Conservation (phyloP, 2,113 vertebrate genomes). For the Forbesichthys agassizii region DNA sequence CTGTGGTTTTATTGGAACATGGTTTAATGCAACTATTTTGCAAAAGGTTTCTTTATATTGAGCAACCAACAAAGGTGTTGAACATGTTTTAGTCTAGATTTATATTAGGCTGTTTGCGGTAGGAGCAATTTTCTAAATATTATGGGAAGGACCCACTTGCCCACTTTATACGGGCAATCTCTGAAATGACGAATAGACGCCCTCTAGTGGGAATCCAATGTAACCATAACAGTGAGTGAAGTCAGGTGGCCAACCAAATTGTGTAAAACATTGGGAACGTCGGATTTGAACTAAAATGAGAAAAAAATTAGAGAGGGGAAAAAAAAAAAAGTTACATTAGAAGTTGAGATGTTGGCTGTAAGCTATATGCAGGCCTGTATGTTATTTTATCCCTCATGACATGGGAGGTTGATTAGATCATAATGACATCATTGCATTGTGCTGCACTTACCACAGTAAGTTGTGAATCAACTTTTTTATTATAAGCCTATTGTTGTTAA, state of each 20-base stretch:
- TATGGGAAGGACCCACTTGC: too few relatives aligned
- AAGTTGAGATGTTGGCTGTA: neutral
- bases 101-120: too few relatives aligned
- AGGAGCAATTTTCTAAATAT: too few relatives aligned
- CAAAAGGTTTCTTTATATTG: too few relatives aligned
- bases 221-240: slow-evolving; percentile 7
- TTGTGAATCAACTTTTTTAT: neutral
- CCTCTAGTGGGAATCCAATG: slow-evolving; percentile 43
- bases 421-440: neutral
- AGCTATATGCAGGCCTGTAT: neutral
- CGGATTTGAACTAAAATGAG: slow-evolving; percentile 4
- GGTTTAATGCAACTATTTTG: too few relatives aligned
- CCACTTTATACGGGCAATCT: too few relatives aligned
- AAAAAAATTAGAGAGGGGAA: neutral
- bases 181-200: slow-evolving; percentile 30
- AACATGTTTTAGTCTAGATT: too few relatives aligned
- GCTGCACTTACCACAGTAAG: neutral
- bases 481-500: neutral
- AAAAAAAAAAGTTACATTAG: neutral
- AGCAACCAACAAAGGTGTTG: too few relatives aligned
- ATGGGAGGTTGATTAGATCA: neutral
- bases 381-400: neutral
- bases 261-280: slow-evolving; percentile 1
- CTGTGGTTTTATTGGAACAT: too few relatives aligned
- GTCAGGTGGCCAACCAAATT: too few relatives aligned